Percentiles rank a stretch among this genome's conserved stretches.
phyloP scores from a whole-genome alignment of 2,888 invertebrate genomes.

The Brachyptera putata region DNA sequence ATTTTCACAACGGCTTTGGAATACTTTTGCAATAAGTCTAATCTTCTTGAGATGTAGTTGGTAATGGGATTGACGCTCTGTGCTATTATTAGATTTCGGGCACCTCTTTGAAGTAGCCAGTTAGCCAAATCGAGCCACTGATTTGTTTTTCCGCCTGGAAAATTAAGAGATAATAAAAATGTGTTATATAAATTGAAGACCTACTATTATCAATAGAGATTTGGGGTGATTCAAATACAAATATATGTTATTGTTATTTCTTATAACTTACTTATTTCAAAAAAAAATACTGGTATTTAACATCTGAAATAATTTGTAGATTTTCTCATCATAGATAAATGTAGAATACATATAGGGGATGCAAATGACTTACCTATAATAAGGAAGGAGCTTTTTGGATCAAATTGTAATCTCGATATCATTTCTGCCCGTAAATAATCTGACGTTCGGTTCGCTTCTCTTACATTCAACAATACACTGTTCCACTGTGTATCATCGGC shows the following conservation, averaged over 20 bases:
- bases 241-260: no score
- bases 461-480: conserved; percentile 2
- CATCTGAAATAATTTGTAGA: no score
- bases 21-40: not conserved
- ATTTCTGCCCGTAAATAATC: not conserved
- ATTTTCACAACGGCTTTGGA: not conserved
- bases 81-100: conserved; percentile 4
- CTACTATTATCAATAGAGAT: no score
- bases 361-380: conserved; percentile 45
- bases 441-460: conserved; percentile 11
- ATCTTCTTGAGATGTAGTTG: conserved; percentile 1
- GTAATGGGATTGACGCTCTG: not conserved
- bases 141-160: conserved; percentile 2
- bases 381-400: conserved; percentile 47
- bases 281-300: no score
- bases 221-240: no score
- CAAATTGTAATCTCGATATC: conserved; percentile 43
- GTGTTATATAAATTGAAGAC: no score
- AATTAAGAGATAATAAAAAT: no score
- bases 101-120: conserved; percentile 17
- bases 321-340: no score
- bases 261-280: no score
- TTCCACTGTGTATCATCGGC: not conserved
- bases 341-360: no score
- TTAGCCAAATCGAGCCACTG: conserved; percentile 4